A percentile compares a stretch with the other conserved stretches of the same genome.
Conservation (phyloP, 2,888 invertebrate species). For the Argynnis bischoffii region DNA sequence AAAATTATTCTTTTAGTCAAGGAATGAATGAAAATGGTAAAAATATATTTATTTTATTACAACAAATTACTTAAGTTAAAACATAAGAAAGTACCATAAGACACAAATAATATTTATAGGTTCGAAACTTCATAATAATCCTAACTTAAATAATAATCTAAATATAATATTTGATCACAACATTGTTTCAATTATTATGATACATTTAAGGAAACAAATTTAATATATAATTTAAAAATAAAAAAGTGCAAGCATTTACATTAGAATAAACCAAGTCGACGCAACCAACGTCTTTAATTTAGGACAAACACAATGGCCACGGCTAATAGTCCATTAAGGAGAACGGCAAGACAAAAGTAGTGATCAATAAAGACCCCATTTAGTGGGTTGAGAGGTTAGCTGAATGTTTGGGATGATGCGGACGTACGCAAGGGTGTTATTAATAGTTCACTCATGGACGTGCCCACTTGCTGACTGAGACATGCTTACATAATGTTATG, state of each 20-base stretch:
- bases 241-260: neutral
- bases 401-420: constrained; percentile 56
- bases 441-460: constrained; percentile 64
- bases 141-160: no score
- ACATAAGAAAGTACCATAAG: no score
- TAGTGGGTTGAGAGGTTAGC: constrained; percentile 55
- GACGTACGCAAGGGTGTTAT: constrained; percentile 55
- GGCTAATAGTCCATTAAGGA: constrained; percentile 67
- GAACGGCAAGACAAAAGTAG: constrained; percentile 73
- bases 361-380: constrained; percentile 65
- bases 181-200: no score
- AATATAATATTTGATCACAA: no score
- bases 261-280: constrained; percentile 36
- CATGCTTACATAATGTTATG: constrained; percentile 51
- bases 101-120: no score
- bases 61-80: no score
- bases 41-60: no score
- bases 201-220: no score
- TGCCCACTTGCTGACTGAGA: constrained; percentile 52
- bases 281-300: constrained; percentile 56
- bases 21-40: no score
- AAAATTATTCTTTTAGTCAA: no score
- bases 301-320: constrained; percentile 64
- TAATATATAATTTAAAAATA: no score
- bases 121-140: no score